Conservation (phyloP, 2,113 vertebrate genomes). For the Vulpes vulpes region DNA sequence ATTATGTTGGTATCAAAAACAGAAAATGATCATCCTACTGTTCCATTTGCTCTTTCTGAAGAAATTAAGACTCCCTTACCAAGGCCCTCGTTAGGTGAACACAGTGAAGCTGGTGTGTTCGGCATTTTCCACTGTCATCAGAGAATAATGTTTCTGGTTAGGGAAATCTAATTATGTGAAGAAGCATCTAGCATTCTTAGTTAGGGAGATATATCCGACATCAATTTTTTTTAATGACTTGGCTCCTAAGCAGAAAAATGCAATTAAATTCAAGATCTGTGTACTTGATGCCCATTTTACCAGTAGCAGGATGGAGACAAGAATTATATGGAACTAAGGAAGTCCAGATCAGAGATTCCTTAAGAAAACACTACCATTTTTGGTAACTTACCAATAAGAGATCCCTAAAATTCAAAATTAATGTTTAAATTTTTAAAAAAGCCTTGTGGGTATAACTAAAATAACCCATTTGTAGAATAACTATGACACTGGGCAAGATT, state of each 20-base stretch:
- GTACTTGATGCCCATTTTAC: not conserved
- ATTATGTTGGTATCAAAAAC: not conserved
- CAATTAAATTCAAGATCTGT: not conserved
- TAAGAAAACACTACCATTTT: not conserved
- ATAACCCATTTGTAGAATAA: not conserved
- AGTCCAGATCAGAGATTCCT: not conserved
- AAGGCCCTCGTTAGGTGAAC: not conserved
- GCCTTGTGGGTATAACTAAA: not conserved
- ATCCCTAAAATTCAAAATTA: not conserved
- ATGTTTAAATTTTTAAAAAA: constrained; percentile 9
- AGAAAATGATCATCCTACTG: not conserved
- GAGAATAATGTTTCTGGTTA: not conserved
- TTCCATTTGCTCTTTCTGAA: not conserved
- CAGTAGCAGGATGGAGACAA: not conserved
- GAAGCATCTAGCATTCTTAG: not conserved
- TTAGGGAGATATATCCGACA: not conserved
- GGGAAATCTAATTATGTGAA: not conserved
- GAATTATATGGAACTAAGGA: not conserved
- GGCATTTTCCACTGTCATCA: not conserved
- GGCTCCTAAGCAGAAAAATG: not conserved
- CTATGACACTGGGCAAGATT: not conserved
- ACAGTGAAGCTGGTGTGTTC: not conserved
- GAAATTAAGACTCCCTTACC: not conserved
- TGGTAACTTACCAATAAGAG: not conserved
- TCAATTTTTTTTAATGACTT: not conserved